These are phyloP conservation scores for Drosophila ananassae DNA, from an alignment of 1,140 invertebrate species.

Conservation along the genomic window DNA sequence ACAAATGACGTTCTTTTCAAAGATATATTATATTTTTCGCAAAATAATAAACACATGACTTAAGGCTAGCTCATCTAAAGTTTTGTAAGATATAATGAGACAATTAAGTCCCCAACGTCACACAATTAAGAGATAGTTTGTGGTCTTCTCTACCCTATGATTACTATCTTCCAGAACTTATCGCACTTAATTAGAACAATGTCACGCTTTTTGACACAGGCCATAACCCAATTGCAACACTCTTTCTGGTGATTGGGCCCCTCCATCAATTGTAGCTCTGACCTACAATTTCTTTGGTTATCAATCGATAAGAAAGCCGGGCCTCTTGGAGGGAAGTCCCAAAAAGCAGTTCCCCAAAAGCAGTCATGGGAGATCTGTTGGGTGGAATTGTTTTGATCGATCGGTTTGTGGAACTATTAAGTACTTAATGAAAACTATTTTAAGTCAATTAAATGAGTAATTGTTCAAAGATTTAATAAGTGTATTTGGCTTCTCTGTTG, in stretches of 20 bases:
- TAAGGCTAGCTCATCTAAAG: background rate
- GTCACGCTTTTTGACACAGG: conserved; percentile 5
- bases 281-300: conserved; percentile 67
- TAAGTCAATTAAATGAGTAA: conserved; percentile 15
- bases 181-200: conserved; percentile 18
- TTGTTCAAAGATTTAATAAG: background rate
- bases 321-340: conserved; percentile 27
- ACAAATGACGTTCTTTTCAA: background rate
- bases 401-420: conserved; percentile 27
- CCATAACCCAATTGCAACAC: conserved; percentile 30
- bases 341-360: conserved; percentile 11
- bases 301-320: conserved; percentile 67
- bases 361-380: conserved; percentile 1
- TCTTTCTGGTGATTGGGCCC: conserved; percentile 15
- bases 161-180: background rate
- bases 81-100: background rate
- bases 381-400: conserved; percentile 42
- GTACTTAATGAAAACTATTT: conserved; percentile 29
- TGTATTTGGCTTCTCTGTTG: conserved; percentile 30
- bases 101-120: background rate
- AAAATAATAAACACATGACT: background rate
- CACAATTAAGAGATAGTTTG: too few relatives aligned
- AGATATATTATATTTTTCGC: background rate
- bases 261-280: conserved; percentile 54
- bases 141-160: background rate